Conservation (phyloP, 2,113 vertebrate genomes). For the Onychostoma macrolepis region DNA sequence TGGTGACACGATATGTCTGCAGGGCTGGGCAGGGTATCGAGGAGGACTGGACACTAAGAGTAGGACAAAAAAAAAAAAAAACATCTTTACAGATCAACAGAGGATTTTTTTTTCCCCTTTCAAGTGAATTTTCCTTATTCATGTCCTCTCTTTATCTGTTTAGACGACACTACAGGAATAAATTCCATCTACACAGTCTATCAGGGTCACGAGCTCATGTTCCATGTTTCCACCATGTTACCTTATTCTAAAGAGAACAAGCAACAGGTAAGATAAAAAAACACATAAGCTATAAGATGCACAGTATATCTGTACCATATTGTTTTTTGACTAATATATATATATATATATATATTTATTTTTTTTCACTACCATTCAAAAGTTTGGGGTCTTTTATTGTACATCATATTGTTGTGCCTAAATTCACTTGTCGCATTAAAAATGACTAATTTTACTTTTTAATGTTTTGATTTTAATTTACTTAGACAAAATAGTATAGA, state of each 20-base stretch:
- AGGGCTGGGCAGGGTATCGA: conserved; percentile 96
- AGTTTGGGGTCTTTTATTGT: neutral
- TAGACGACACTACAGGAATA: conserved; percentile 96
- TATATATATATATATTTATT: no score
- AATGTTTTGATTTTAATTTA: neutral
- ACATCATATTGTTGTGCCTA: neutral
- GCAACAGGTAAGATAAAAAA: conserved; percentile 83
- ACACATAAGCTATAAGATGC: neutral
- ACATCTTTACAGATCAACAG: neutral
- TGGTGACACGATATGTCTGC: conserved; percentile 89
- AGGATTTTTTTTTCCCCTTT: neutral
- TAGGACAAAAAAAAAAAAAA: conserved; percentile 71
- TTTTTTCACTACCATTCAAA: neutral
- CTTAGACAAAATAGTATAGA: neutral
- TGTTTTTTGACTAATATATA: neutral
- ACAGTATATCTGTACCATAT: neutral
- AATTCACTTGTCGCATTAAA: neutral
- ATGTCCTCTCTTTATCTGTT: conserved; percentile 45
- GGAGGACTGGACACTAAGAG: conserved; percentile 98
- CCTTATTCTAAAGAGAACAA: conserved; percentile 98
- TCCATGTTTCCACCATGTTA: conserved; percentile 97
- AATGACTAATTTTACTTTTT: neutral
- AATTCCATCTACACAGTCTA: conserved; percentile 95
- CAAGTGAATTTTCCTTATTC: neutral
- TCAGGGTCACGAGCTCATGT: conserved; percentile 99